phyloP scores from a whole-genome alignment of 2,888 invertebrate species.

The Ashinkailepas kermadecensis region DNA sequence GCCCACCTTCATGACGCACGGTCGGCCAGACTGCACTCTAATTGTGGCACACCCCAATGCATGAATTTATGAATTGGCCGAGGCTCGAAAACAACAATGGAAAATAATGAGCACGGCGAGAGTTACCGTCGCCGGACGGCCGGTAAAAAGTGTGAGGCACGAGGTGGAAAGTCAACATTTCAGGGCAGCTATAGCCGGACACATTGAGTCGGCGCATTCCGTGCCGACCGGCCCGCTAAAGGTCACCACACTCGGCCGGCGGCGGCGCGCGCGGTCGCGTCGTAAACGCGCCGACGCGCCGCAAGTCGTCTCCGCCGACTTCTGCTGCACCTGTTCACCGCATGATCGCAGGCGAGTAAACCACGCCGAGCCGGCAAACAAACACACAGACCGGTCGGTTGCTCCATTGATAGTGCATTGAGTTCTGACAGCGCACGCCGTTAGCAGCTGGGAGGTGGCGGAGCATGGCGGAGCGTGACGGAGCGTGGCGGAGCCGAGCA shows the following conservation, averaged over 20 bases:
- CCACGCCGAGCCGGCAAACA: too few relatives aligned
- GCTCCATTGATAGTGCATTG: too few relatives aligned
- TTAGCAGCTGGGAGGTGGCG: too few relatives aligned
- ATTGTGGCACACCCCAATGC: not conserved
- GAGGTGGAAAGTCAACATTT: conserved; percentile 21
- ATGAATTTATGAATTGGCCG: conserved; percentile 1
- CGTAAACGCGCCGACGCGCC: not conserved
- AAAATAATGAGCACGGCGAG: conserved; percentile 10
- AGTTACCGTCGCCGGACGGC: not conserved
- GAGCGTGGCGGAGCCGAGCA: too few relatives aligned
- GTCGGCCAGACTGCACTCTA: not conserved
- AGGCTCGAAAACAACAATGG: conserved; percentile 2
- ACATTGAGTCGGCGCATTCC: conserved; percentile 13
- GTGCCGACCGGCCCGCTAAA: not conserved
- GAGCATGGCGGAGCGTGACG: too few relatives aligned
- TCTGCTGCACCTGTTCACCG: too few relatives aligned
- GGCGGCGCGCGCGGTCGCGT: not conserved
- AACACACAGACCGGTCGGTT: too few relatives aligned
- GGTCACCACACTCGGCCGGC: not conserved
- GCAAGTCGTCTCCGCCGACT: too few relatives aligned
- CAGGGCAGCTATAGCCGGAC: not conserved
- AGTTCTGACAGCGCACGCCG: too few relatives aligned
- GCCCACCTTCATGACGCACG: not conserved
- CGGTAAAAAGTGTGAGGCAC: not conserved
- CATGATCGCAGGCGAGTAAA: too few relatives aligned